A percentile compares a stretch with the other conserved stretches of the same genome.
Conservation (phyloP, 2,113 vertebrate species). For the Megaceryle torquata region DNA sequence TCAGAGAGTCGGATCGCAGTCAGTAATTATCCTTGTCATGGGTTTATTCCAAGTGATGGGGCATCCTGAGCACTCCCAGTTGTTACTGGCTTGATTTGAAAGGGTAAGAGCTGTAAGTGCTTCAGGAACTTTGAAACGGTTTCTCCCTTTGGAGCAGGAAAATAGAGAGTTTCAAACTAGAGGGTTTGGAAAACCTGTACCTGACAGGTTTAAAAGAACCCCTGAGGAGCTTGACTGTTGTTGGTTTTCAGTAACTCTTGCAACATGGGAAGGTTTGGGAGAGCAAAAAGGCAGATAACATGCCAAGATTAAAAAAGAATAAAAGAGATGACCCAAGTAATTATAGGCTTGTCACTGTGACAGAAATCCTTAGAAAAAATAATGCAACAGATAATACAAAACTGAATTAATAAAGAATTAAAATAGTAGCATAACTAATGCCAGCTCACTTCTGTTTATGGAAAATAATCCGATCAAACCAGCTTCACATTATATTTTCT, state of each 20-base stretch:
- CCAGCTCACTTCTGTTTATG: neutral
- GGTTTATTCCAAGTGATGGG: neutral
- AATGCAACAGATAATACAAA: neutral
- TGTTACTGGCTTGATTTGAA: neutral
- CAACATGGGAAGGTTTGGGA: neutral
- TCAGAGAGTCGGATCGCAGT: neutral
- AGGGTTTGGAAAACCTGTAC: neutral
- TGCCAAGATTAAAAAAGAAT: neutral
- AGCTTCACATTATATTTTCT: neutral
- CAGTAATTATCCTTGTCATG: neutral
- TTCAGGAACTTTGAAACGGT: neutral
- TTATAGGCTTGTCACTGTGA: neutral
- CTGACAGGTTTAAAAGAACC: neutral
- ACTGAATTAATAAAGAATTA: neutral
- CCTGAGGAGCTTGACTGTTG: neutral
- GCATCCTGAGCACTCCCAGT: neutral
- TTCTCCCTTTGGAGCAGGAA: neutral
- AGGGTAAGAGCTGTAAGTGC: neutral
- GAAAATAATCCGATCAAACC: neutral
- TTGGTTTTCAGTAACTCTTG: neutral
- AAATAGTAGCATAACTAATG: neutral
- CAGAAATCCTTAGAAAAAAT: constrained; percentile 2
- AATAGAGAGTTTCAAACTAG: neutral
- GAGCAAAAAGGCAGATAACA: neutral
- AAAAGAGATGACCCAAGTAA: neutral